Percentiles rank a stretch among this genome's conserved stretches.
These are phyloP conservation scores for Philonicus albiceps DNA, from an alignment of 2,888 invertebrate genomes.

Conservation along the genomic window DNA sequence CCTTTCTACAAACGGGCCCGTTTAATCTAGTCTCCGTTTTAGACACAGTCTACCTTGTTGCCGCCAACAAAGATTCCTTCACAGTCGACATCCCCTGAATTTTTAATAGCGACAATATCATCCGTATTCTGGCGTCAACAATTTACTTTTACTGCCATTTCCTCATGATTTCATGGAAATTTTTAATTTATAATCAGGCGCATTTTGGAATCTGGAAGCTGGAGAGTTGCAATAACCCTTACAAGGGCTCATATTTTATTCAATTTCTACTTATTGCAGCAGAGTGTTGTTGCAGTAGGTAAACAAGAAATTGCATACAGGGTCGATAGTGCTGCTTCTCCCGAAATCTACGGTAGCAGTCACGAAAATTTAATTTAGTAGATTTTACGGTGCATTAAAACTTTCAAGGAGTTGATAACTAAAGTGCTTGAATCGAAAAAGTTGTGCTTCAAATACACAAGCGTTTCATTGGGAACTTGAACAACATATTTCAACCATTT, in stretches of 20 bases:
- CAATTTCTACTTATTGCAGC: not conserved
- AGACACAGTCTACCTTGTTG: not conserved
- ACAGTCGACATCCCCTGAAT: not conserved
- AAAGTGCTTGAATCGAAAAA: not conserved
- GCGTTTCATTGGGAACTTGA: not conserved
- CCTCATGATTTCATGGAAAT: not conserved
- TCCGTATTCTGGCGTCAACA: not conserved
- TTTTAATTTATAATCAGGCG: not conserved
- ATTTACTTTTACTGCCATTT: constrained; percentile 20
- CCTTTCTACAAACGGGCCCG: not conserved
- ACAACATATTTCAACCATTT: not conserved
- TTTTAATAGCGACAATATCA: constrained; percentile 5
- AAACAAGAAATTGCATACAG: not conserved
- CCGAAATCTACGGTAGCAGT: not conserved
- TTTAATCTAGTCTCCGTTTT: not conserved
- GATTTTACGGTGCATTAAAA: constrained; percentile 17
- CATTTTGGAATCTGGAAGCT: not conserved
- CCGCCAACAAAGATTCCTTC: not conserved
- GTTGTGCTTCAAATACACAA: not conserved
- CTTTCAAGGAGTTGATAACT: not conserved
- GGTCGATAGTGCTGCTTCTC: not conserved
- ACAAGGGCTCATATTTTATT: not conserved
- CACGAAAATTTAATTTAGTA: constrained; percentile 1
- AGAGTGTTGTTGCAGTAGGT: not conserved
- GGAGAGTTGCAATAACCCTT: not conserved